Conservation (phyloP, 2,113 vertebrate genomes). For the Lycocorax pyrrhopterus region DNA sequence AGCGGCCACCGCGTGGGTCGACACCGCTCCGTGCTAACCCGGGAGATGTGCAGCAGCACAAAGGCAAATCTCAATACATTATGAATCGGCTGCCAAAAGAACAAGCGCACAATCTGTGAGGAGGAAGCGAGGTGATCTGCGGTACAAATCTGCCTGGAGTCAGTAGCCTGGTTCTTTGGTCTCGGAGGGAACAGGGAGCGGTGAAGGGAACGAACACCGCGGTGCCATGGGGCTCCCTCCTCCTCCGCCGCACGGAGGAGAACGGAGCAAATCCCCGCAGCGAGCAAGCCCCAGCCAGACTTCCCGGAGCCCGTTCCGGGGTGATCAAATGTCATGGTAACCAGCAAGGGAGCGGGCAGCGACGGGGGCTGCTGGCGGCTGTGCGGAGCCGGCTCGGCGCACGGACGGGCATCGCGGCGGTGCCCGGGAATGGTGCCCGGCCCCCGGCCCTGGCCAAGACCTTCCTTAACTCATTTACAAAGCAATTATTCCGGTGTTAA, state of each 20-base stretch:
- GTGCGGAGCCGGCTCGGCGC: not conserved
- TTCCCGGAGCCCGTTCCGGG: not conserved
- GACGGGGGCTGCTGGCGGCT: not conserved
- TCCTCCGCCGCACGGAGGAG: not conserved
- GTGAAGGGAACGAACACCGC: not conserved
- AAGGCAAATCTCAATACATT: not conserved
- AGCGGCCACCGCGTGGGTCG: fast-evolving
- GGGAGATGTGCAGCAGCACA: not conserved
- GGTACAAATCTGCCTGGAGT: not conserved
- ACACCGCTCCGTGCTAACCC: not conserved
- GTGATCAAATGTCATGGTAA: conserved; percentile 47
- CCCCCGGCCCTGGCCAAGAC: not conserved
- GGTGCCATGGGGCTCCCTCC: not conserved
- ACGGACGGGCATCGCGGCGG: fast-evolving
- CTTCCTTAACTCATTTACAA: not conserved
- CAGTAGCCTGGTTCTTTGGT: not conserved
- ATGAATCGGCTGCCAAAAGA: not conserved
- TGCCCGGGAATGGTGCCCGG: not conserved
- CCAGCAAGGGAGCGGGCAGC: not conserved
- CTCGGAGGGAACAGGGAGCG: not conserved
- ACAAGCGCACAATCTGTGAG: not conserved
- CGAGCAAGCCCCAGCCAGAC: not conserved
- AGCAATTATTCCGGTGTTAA: not conserved
- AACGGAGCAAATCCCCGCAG: not conserved
- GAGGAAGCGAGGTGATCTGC: not conserved